These are phyloP conservation scores for Caenorhabditis sp. DNA, from an alignment of 2,888 invertebrate genomes.

Conservation along the genomic window DNA sequence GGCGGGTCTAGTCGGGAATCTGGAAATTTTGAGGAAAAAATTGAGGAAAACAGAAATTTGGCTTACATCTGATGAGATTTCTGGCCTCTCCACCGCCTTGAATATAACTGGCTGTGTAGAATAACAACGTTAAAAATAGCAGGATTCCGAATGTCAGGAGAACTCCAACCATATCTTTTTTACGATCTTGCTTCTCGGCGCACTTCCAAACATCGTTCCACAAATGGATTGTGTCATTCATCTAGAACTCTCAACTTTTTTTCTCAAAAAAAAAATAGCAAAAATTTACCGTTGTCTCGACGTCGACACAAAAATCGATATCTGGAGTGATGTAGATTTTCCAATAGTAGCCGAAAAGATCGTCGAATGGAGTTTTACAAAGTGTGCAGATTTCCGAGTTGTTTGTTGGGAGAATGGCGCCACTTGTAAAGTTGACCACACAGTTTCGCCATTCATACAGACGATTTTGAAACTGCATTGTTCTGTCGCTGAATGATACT, in stretches of 20 bases:
- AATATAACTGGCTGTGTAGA: slow-evolving; percentile 67
- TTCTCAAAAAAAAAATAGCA: not conserved
- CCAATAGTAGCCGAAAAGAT: slow-evolving; percentile 66
- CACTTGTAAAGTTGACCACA: slow-evolving; percentile 55
- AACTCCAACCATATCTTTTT: slow-evolving; percentile 22
- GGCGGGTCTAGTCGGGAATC: slow-evolving; percentile 61
- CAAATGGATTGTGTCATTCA: slow-evolving; percentile 69
- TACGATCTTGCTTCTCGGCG: slow-evolving; percentile 51
- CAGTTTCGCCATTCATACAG: slow-evolving; percentile 62
- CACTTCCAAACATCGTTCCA: slow-evolving; percentile 68
- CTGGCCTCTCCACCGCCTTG: slow-evolving; percentile 60
- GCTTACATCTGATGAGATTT: slow-evolving; percentile 63
- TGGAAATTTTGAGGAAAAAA: slow-evolving; percentile 20
- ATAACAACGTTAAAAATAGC: slow-evolving; percentile 57
- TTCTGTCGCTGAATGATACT: slow-evolving; percentile 53
- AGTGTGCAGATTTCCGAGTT: slow-evolving; percentile 48
- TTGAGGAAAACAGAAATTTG: too few species aligned
- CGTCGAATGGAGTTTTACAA: slow-evolving; percentile 58
- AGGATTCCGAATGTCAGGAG: slow-evolving; percentile 54
- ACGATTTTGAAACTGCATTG: slow-evolving; percentile 45
- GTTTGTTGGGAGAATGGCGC: slow-evolving; percentile 14
- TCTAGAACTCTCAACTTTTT: slow-evolving; percentile 24
- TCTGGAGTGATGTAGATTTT: slow-evolving; percentile 65
- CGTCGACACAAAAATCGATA: slow-evolving; percentile 67
- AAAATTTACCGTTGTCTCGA: slow-evolving; percentile 59